Evolutionary conservation across 2,113 vertebrate species (phyloP).

Genomic region (Argyrosomus japonicus): DNA sequence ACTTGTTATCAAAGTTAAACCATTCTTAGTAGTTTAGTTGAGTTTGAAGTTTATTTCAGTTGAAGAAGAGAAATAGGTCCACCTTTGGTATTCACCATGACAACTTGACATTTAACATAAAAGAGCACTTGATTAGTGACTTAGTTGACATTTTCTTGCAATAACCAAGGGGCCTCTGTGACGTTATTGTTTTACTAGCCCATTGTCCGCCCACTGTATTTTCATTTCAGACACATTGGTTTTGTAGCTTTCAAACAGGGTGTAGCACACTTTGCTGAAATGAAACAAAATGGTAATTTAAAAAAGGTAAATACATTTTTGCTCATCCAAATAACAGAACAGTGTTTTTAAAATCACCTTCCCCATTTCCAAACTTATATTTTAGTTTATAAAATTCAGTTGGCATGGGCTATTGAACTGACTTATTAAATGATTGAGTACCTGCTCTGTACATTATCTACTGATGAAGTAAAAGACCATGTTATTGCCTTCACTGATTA

Average conservation of each 20-base stretch:
- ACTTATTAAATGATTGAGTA: not conserved
- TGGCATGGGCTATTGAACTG: not conserved
- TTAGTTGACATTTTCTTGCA: conserved; percentile 11
- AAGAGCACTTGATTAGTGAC: not conserved
- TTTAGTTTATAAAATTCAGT: not conserved
- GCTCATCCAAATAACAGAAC: not conserved
- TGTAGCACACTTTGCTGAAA: conserved; percentile 5
- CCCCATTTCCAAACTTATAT: not conserved
- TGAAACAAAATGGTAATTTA: not conserved
- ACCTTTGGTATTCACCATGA: not conserved
- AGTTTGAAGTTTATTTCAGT: not conserved
- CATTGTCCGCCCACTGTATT: not conserved
- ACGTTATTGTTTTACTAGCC: not conserved
- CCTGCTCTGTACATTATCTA: too few species aligned
- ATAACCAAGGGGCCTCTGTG: not conserved
- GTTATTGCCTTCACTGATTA: not conserved
- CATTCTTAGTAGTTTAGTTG: not conserved
- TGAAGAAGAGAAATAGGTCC: not conserved
- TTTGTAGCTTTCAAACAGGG: not conserved
- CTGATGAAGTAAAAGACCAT: not conserved
- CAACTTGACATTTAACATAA: conserved; percentile 27
- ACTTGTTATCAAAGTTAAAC: not conserved
- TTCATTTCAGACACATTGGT: not conserved
- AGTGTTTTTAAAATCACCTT: not conserved
- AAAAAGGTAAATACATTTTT: not conserved